phyloP scores from a whole-genome alignment of 1,140 invertebrate genomes.

The Protaetia brevitarsis region DNA sequence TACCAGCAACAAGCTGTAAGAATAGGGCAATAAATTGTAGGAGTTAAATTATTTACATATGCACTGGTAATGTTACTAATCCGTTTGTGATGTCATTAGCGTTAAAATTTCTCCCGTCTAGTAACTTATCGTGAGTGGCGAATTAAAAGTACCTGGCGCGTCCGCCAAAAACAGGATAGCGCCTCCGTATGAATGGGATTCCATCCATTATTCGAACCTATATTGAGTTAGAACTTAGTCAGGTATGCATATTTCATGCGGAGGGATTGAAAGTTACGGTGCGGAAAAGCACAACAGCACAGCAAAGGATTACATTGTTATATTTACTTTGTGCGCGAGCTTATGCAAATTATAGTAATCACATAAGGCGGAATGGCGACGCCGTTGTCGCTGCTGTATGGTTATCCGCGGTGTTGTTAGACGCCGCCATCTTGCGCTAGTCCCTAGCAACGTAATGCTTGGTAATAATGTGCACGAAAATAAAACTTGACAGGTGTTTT shows the following conservation, averaged over 20 bases:
- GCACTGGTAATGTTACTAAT: background rate
- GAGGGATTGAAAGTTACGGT: constrained; percentile 27
- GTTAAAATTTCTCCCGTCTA: background rate
- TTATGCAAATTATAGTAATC: constrained; percentile 39
- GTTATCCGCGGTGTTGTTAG: background rate
- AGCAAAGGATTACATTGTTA: constrained; percentile 34
- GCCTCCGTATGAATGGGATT: background rate
- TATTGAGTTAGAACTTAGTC: constrained; percentile 16
- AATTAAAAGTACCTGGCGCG: background rate
- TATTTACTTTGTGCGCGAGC: constrained; percentile 39
- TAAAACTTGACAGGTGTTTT: no score
- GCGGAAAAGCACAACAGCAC: constrained; percentile 26
- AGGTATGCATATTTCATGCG: constrained; percentile 36
- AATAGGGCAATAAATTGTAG: no score
- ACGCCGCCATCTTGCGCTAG: background rate
- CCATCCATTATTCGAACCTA: constrained; percentile 16
- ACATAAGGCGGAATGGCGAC: constrained; percentile 29
- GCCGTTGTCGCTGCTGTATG: constrained; percentile 8
- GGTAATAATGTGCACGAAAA: no score
- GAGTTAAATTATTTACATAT: no score
- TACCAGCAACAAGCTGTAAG: background rate
- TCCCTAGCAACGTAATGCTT: background rate
- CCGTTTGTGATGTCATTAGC: background rate
- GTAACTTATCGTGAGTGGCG: background rate
- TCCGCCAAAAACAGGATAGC: background rate